Evolutionary conservation across 2,888 invertebrate genomes (phyloP).

Genomic region (Dysmachus trigonus): DNA sequence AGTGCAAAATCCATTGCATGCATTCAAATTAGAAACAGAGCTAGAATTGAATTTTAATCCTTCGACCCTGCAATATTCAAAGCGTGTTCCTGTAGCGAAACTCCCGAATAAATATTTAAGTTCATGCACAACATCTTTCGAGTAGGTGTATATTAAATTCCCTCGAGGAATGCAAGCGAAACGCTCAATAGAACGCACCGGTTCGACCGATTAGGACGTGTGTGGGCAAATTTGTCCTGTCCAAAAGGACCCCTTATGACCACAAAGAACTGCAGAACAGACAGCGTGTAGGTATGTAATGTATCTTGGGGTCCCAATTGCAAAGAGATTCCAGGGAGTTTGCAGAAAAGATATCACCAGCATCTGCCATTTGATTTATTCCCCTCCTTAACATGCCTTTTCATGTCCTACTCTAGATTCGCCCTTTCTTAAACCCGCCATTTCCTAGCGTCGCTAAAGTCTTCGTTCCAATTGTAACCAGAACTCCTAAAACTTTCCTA

Average conservation of each 20-base stretch:
- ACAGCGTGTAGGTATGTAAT: neutral
- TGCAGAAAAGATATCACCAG: conserved; percentile 25
- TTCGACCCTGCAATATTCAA: too few species aligned
- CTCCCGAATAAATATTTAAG: neutral
- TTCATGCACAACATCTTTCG: neutral
- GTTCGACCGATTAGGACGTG: neutral
- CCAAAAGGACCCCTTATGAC: neutral
- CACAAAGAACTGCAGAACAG: neutral
- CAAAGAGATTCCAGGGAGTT: neutral
- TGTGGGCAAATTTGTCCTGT: neutral
- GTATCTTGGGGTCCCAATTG: neutral
- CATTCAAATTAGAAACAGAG: too few species aligned
- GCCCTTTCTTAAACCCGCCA: conserved; percentile 12
- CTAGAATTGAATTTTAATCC: too few species aligned
- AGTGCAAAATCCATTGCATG: neutral
- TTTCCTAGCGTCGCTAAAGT: neutral
- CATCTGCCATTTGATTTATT: conserved; percentile 38
- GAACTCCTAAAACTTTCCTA: conserved; percentile 15
- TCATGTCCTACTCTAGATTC: neutral
- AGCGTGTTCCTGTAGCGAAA: too few species aligned
- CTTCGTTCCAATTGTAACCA: conserved; percentile 14
- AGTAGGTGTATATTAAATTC: neutral
- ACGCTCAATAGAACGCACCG: neutral
- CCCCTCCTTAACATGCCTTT: conserved; percentile 2
- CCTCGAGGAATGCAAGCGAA: neutral